Evolutionary conservation across 2,888 invertebrate species (phyloP), one percentile per base, ranked within the genome.

Genomic region (Hemicrepidius hirtus): DNA sequence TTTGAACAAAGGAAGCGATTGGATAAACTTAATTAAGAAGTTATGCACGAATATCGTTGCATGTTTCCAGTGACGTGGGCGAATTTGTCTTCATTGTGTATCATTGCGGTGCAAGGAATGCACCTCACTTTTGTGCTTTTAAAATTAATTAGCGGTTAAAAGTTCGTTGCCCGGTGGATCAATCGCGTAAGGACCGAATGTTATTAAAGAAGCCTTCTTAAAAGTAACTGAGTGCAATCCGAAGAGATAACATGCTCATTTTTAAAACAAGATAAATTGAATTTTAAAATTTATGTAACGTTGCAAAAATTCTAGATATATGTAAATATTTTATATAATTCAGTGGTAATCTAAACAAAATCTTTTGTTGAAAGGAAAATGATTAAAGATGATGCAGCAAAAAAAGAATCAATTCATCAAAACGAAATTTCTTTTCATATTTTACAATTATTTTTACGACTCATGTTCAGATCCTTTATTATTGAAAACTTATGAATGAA

Each of bases 41-140:
- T 53, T 53, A 53, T 53, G 53, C 53, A 53, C 24, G 57, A 20
- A 57, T 57, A 57, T 57, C 18, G 57, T 53, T 53, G 53, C 53
- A 53, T 53, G 53, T 53, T 53, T 28, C 37, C 18, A 18, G 37
- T 35, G 57, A 57, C 57, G 57, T 37, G 57, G 57, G 37, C 57
- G 57, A 57, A 57, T 57, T 57, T 57, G 57, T 57, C 57, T 57
- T 57, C 57, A 57, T 57, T 57, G 57, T 57, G 57, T 57, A 57
- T 37, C 57, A 57, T 32, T 37, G 57, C 57, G 37, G 57, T 57
- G 57, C 57, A 57, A 57, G 57, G 53, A 57, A 57, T 57, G 57
- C 57, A 57, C 57, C 37, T 57, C 57, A 57, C 37, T 57, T 37
- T 37, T 35, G 57, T 37, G 53, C 53, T 53, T 53, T 37, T 35